Conservation (phyloP, 2,113 vertebrate genomes). For the Candoia aspera region DNA sequence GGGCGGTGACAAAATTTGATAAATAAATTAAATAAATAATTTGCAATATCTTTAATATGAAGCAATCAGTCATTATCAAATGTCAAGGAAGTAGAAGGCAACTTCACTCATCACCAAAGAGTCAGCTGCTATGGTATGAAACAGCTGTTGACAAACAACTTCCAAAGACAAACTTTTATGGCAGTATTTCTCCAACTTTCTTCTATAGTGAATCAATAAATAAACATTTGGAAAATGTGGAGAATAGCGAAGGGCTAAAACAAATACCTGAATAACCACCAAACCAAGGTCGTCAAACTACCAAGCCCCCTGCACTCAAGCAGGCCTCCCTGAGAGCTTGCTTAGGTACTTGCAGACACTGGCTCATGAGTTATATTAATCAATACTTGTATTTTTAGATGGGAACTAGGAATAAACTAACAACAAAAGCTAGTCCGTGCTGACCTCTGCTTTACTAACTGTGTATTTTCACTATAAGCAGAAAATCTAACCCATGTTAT, state of each 20-base stretch:
- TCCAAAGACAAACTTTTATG: slow-evolving; percentile 21
- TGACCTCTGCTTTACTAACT: not conserved
- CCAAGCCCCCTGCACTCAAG: not conserved
- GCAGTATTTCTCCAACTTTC: too few species aligned
- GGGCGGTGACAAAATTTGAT: too few species aligned
- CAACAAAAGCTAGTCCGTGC: not conserved
- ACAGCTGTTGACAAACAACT: slow-evolving; percentile 36
- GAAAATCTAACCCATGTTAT: too few species aligned
- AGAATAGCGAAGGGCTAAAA: not conserved
- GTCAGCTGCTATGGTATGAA: slow-evolving; percentile 32
- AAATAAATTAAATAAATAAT: too few species aligned
- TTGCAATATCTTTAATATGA: not conserved
- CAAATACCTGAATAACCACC: not conserved
- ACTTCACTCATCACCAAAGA: slow-evolving; percentile 3
- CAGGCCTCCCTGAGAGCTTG: not conserved
- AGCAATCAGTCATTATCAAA: slow-evolving; percentile 8
- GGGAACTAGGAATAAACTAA: not conserved
- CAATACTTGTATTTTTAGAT: not conserved
- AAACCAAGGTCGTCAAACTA: not conserved
- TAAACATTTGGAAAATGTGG: not conserved
- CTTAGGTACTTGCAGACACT: not conserved
- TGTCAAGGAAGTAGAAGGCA: slow-evolving; percentile 15
- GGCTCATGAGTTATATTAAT: not conserved
- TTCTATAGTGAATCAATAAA: too few species aligned
- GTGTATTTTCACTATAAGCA: too few species aligned